phyloP scores from a whole-genome alignment of 2,113 vertebrate genomes.

The Pluvianellus socialis region DNA sequence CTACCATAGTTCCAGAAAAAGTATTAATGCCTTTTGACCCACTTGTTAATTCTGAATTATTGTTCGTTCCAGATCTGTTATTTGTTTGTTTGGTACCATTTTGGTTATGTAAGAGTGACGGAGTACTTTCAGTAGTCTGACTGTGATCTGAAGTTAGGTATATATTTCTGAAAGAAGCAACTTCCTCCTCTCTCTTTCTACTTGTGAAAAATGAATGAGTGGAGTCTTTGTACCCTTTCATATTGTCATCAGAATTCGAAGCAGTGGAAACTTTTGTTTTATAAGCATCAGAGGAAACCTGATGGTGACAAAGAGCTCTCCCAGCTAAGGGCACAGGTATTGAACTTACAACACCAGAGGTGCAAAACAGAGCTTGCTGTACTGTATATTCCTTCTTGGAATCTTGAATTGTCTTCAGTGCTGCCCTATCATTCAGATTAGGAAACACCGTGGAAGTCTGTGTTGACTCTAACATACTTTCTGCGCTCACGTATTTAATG shows the following conservation, averaged over 20 bases:
- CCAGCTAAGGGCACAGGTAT: constrained; percentile 90
- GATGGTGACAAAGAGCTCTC: constrained; percentile 81
- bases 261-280: constrained; percentile 51
- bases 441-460: constrained; percentile 75
- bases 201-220: neutral
- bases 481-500: constrained; percentile 83
- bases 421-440: constrained; percentile 60
- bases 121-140: constrained; percentile 12
- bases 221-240: constrained; percentile 44
- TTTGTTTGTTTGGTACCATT: neutral
- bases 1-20: constrained; percentile 88
- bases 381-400: constrained; percentile 82
- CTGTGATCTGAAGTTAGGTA: constrained; percentile 59
- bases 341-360: constrained; percentile 92
- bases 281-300: constrained; percentile 66
- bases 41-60: constrained; percentile 49
- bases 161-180: constrained; percentile 70
- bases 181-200: constrained; percentile 66
- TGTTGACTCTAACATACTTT: constrained; percentile 73
- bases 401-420: constrained; percentile 54
- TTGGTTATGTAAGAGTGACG: neutral
- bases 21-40: constrained; percentile 69
- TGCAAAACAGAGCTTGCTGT: constrained; percentile 89
- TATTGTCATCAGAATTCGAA: constrained; percentile 45
- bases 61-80: constrained; percentile 1